Evolutionary conservation across 2,888 invertebrate genomes (phyloP), one percentile per base, ranked within the genome.

Genomic region (Seladonia tumulorum): DNA sequence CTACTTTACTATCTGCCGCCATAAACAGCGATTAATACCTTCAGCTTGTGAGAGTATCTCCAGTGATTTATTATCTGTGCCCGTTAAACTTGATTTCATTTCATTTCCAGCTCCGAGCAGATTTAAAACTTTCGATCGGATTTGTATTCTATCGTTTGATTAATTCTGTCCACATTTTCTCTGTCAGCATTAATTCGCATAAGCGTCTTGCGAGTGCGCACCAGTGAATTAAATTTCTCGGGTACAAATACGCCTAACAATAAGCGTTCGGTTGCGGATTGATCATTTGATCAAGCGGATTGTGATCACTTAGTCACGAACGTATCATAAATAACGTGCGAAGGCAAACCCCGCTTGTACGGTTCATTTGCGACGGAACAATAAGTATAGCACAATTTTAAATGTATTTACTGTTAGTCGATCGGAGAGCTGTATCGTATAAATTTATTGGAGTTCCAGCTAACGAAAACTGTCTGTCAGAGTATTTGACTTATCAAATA

Each of bases 401-500:
- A 29, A 16, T n/a, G 63, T 16, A 29, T 7, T 76, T 57, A 29
- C 16, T 42, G 7, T 16, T 16, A 14, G n/a, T 5, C 14, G 18
- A 39, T 53, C 25, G 72, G 63, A 81, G 70, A 45, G 35, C 16
- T 57, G 42, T 39, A 47, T 57, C 35, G 29, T 57, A 39, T 14
- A 49, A 12, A 63, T 60, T 81, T 35, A 18, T 81, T 42, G 66
- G 68, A 42, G 47, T 39, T 47, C 7, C 47, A 35, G n/a, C 35
- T 14, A 72, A n/a, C 79, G 42, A 76, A 72, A 76, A 72, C 70
- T 16, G n/a, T 49, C n/a, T 57, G 22, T 14, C 53, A 49, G 57
- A 75, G 57, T 75, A n/a, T n/a, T n/a, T n/a, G 72, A 85, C 47
- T 57, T 76, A 66, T 82, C 79, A 78, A 85, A 82, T 57, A 76